phyloP scores from a whole-genome alignment of 2,888 invertebrate genomes.

The Alentia gelatinosa region DNA sequence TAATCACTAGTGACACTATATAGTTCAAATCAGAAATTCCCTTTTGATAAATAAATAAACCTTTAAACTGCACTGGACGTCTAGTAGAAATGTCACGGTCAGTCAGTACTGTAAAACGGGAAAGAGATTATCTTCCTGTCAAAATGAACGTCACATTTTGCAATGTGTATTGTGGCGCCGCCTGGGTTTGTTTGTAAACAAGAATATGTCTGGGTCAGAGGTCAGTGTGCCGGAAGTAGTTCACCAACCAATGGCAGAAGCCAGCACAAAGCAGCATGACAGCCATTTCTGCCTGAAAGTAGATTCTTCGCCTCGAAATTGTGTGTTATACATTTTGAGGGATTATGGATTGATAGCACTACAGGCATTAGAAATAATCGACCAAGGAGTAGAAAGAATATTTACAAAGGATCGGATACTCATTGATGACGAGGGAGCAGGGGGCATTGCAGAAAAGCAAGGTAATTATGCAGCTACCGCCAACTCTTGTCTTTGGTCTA shows the following conservation, averaged over 20 bases:
- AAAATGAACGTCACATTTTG: too few species aligned
- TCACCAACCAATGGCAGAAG: background rate
- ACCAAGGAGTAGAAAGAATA: background rate
- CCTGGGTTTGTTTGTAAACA: background rate
- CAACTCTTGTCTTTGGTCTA: background rate
- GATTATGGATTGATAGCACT: background rate
- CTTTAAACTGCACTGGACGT: too few species aligned
- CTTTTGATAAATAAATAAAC: too few species aligned
- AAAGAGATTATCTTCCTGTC: too few species aligned
- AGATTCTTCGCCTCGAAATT: background rate
- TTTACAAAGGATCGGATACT: background rate
- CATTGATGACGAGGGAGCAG: background rate
- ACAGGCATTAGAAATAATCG: background rate
- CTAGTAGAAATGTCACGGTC: too few species aligned
- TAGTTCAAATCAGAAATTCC: too few species aligned
- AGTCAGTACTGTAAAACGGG: too few species aligned
- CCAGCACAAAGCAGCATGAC: background rate
- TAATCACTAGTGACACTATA: too few species aligned
- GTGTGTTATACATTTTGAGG: background rate
- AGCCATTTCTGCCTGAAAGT: background rate
- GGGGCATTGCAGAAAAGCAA: background rate
- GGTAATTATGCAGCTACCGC: slow-evolving; percentile 8
- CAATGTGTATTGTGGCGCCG: background rate
- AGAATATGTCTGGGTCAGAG: background rate
- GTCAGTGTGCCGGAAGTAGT: background rate